Evolutionary conservation across 2,888 invertebrate species (phyloP), one percentile per base, ranked within the genome.

Genomic region (Helleia helle): DNA sequence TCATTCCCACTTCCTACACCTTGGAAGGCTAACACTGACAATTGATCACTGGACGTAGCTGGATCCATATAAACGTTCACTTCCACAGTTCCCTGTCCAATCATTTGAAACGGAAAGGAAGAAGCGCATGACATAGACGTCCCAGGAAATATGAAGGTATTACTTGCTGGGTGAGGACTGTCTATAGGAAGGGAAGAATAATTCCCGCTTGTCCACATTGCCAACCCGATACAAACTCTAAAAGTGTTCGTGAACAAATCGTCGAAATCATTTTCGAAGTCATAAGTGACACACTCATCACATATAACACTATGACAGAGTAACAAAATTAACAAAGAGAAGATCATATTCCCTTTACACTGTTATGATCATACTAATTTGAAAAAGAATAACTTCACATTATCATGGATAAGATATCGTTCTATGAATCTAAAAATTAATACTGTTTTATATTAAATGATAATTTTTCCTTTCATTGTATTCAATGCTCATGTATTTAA

Each of bases 251-350:
- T 55, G 39, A 68, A 66, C 12, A 36, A 18, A 1, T 47, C 44
- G 2, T 56, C 48, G 14, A 52, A 62, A 4, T 50, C 49, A 14
- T 61, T 54, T 43, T 64, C 65, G 38, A 72, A 71, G 26, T 56
- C 53, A 42, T 61, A 64, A 37, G 51, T 58, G 11, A 65, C 55
- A 48, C 73, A 72, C 29, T 48, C 38, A 6, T 54, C 43, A 29
- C 44, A 42, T 4, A 37, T 14, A 14, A 46, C 44, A 38, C 42
- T 40, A 12, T 36, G 27, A 42, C 39, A 31, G 7, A 50, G 7
- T 22, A 50, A 28, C n/a, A 41, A 13, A 11, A 37, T 25, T 12
- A 31, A 6, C 13, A 41, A 36, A 7, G 30, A 12, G 12, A 12
- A 9, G 7, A 9, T 6, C 11, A 15, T 4, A 11, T 18, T 11